Conservation (phyloP, 2,888 invertebrate genomes). For the Dynastes tityus region DNA sequence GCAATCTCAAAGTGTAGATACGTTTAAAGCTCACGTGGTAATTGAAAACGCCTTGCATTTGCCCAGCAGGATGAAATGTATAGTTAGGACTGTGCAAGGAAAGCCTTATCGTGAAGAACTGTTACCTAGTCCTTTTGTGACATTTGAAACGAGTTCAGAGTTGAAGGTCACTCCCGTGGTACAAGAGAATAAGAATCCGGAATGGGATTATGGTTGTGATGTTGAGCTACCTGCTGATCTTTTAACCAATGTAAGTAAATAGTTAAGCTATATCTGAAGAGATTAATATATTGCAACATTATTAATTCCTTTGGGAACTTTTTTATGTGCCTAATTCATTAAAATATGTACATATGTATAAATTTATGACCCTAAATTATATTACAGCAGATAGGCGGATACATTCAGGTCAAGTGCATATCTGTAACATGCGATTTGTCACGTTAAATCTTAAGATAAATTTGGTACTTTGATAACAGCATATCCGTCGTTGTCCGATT, state of each 20-base stretch:
- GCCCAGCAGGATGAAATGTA: constrained; percentile 68
- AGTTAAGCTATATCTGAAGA: not conserved
- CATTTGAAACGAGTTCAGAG: constrained; percentile 72
- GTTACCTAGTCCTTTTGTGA: constrained; percentile 76
- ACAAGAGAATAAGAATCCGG: constrained; percentile 72
- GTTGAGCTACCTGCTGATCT: constrained; percentile 71
- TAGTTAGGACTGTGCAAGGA: constrained; percentile 61
- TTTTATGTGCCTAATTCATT: no score
- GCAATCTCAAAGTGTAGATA: constrained; percentile 3
- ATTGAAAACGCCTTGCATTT: constrained; percentile 75
- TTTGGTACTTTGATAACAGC: no score
- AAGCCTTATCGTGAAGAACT: constrained; percentile 65
- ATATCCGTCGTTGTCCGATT: no score
- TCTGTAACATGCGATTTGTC: no score
- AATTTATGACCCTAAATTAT: not conserved
- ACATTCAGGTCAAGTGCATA: no score
- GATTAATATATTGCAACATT: no score
- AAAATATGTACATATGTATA: no score
- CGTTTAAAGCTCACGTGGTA: constrained; percentile 70
- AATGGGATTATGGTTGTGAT: constrained; percentile 74
- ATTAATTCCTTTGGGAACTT: no score
- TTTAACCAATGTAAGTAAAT: constrained; percentile 72
- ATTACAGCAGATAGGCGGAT: no score
- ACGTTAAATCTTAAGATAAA: no score
- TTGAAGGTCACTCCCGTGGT: constrained; percentile 72